These are phyloP conservation scores for Frankliniella intonsa DNA, from an alignment of 2,888 invertebrate genomes.

Conservation along the genomic window DNA sequence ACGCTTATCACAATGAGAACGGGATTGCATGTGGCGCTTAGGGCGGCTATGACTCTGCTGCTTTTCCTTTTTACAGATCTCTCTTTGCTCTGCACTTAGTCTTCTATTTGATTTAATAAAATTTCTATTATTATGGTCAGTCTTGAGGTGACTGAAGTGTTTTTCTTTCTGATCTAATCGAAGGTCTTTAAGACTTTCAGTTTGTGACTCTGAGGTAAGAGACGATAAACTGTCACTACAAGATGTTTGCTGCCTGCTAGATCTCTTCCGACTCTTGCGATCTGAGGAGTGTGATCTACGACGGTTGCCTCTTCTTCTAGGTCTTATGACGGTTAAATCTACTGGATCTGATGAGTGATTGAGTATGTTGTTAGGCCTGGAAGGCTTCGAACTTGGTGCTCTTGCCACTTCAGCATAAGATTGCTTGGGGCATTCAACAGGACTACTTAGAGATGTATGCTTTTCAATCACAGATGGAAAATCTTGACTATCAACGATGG, in stretches of 20 bases:
- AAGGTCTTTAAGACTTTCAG: not conserved
- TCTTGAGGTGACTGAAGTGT: not conserved
- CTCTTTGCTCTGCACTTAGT: no score
- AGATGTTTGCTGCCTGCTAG: not conserved
- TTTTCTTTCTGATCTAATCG: not conserved
- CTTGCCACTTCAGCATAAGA: not conserved
- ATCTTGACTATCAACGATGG: not conserved
- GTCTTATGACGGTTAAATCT: no score
- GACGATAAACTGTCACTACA: not conserved
- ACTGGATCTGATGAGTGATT: no score
- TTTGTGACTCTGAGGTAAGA: not conserved
- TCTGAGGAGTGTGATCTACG: not conserved
- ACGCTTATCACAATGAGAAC: slow-evolving; percentile 16
- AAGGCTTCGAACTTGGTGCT: not conserved
- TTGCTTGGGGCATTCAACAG: not conserved
- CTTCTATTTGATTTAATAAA: not conserved
- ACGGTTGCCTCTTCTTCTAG: not conserved
- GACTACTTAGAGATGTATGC: not conserved
- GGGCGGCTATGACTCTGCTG: not conserved
- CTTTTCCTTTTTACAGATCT: no score
- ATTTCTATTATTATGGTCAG: not conserved
- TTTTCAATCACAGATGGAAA: not conserved
- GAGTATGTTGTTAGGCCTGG: not conserved
- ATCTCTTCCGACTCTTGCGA: not conserved
- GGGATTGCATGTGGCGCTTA: not conserved